phyloP scores from a whole-genome alignment of 2,888 invertebrate genomes.

The Steinernema carpocapsae region DNA sequence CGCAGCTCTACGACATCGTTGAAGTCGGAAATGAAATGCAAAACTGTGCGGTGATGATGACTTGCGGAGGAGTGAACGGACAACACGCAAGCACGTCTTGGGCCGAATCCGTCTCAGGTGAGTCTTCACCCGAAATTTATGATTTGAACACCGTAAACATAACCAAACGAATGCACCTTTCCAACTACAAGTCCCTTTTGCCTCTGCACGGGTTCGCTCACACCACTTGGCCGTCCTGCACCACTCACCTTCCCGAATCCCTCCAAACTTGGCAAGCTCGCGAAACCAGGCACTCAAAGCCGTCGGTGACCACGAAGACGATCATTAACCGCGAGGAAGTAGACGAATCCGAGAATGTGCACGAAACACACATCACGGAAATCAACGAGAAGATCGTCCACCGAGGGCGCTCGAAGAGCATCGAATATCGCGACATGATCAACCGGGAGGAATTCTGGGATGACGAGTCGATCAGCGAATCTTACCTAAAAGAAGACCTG shows the following conservation, averaged over 20 bases:
- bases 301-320: neutral
- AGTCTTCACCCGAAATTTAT: constrained; percentile 43
- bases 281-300: neutral
- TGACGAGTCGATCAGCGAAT: constrained; percentile 21
- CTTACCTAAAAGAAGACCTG: neutral
- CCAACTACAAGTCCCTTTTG: constrained; percentile 47
- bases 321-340: neutral
- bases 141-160: constrained; percentile 42
- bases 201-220: constrained; percentile 45
- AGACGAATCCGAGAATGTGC: constrained; percentile 6
- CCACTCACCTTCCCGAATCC: constrained; percentile 1
- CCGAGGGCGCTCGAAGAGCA: constrained; percentile 15
- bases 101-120: constrained; percentile 61
- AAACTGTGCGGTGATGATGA: constrained; percentile 64
- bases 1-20: constrained; percentile 8
- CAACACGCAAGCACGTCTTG: constrained; percentile 51
- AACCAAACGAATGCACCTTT: constrained; percentile 43
- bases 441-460: constrained; percentile 27
- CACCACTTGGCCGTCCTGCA: constrained; percentile 39
- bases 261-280: neutral
- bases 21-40: constrained; percentile 47
- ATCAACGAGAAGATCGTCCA: constrained; percentile 27
- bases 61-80: constrained; percentile 57
- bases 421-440: constrained; percentile 22
- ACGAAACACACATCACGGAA: constrained; percentile 12